Percentiles rank a stretch among this genome's conserved stretches.
These are phyloP conservation scores for Menura novaehollandiae DNA, from an alignment of 2,113 vertebrate genomes.

Conservation along the genomic window DNA sequence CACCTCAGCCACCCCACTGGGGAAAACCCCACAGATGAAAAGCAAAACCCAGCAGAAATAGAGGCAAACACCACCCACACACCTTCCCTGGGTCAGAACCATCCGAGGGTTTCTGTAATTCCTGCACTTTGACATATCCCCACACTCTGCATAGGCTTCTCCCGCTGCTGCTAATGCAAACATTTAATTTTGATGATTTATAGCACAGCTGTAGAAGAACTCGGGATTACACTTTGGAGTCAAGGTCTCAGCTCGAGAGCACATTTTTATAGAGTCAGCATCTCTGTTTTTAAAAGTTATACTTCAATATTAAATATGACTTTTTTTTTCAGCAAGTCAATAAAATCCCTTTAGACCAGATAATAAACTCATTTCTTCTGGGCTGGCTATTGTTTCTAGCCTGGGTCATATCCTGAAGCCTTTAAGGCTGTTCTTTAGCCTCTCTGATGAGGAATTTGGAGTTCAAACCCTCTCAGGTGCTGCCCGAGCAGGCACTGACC, in stretches of 20 bases:
- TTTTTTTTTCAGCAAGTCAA: constrained; percentile 17
- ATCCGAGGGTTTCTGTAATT: background rate
- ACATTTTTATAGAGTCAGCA: constrained; percentile 62
- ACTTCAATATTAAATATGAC: constrained; percentile 51
- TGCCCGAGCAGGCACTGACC: background rate
- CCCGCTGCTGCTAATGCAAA: background rate
- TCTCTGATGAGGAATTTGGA: background rate
- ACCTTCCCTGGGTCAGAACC: background rate
- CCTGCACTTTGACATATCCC: background rate
- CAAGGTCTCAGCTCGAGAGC: constrained; percentile 47
- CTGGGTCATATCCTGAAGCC: background rate
- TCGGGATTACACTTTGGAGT: constrained; percentile 54
- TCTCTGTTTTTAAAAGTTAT: constrained; percentile 59
- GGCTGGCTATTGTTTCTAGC: background rate
- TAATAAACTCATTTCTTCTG: constrained; percentile 43
- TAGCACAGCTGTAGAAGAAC: constrained; percentile 14
- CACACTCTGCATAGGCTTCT: background rate
- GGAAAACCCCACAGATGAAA: background rate
- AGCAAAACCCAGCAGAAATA: fast-evolving
- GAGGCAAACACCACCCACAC: fast-evolving
- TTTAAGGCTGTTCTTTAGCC: background rate
- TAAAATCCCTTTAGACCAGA: constrained; percentile 44
- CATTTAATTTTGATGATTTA: constrained; percentile 70
- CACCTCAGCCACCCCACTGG: fast-evolving
- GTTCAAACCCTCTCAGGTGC: background rate